Conservation (phyloP, 2,888 invertebrate species). For the Caenorhabditis virilis region DNA sequence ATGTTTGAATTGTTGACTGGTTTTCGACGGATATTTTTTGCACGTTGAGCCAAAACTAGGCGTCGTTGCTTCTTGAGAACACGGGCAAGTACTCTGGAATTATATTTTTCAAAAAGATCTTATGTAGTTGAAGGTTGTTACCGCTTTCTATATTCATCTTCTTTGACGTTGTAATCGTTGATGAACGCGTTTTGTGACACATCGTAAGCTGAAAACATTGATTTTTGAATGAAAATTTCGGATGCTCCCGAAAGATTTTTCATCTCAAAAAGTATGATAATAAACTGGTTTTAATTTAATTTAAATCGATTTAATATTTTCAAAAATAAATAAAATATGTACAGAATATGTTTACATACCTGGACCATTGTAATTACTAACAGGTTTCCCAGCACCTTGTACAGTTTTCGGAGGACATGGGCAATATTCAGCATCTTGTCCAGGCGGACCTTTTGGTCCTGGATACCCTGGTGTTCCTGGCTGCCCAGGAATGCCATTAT, state of each 20-base stretch:
- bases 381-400: slow-evolving; percentile 6
- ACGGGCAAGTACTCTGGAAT: slow-evolving; percentile 23
- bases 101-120: background rate
- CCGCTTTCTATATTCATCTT: slow-evolving; percentile 28
- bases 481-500: slow-evolving; percentile 23
- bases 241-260: too few species aligned
- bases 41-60: slow-evolving; percentile 25
- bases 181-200: slow-evolving; percentile 17
- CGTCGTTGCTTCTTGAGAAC: slow-evolving; percentile 34
- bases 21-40: slow-evolving; percentile 35
- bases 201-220: slow-evolving; percentile 8
- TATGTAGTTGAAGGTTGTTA: too few species aligned
- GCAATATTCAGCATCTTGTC: slow-evolving; percentile 39
- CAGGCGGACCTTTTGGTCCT: slow-evolving; percentile 29
- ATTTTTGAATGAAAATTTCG: too few species aligned
- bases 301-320: too few species aligned
- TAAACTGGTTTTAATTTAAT: too few species aligned
- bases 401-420: slow-evolving; percentile 39
- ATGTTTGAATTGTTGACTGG: slow-evolving; percentile 8
- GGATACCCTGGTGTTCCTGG: slow-evolving; percentile 24
- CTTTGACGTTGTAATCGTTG: slow-evolving; percentile 15
- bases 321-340: too few species aligned
- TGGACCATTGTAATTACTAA: slow-evolving; percentile 6
- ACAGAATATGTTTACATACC: too few species aligned
- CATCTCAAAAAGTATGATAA: too few species aligned